These are phyloP conservation scores for Pristionchus mayeri DNA, from an alignment of 2,888 invertebrate genomes.

Conservation along the genomic window DNA sequence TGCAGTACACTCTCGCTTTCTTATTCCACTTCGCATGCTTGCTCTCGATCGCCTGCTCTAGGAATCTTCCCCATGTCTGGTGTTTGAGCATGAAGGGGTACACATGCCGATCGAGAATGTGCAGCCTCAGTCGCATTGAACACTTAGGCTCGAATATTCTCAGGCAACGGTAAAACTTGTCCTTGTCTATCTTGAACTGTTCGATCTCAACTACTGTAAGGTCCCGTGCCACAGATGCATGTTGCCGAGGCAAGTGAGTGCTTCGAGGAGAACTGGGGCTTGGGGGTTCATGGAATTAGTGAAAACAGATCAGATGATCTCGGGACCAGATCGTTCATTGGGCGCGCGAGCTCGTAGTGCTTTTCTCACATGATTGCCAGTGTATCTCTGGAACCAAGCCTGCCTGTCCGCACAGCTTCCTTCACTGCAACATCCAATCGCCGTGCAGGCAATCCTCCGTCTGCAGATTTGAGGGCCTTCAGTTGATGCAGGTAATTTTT, in stretches of 20 bases:
- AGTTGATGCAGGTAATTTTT: background rate
- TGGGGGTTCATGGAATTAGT: background rate
- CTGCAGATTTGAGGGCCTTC: background rate
- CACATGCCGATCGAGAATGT: conserved; percentile 18
- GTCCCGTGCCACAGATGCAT: conserved; percentile 36
- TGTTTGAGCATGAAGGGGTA: conserved; percentile 34
- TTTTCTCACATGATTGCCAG: conserved; percentile 6
- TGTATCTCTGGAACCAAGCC: conserved; percentile 40
- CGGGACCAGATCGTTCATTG: background rate
- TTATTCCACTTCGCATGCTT: conserved; percentile 45
- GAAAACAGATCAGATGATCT: background rate
- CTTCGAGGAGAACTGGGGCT: background rate
- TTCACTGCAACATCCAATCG: background rate
- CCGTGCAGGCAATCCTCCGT: background rate
- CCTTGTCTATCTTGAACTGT: background rate
- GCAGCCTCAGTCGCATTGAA: conserved; percentile 12
- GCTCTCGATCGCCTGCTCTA: background rate
- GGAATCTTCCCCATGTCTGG: background rate
- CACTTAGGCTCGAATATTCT: background rate
- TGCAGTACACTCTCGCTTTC: conserved; percentile 17
- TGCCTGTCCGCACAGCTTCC: background rate
- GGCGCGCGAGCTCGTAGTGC: background rate
- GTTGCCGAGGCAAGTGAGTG: background rate
- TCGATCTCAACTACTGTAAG: background rate
- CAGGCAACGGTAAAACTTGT: background rate